phyloP scores from a whole-genome alignment of 2,797 vertebrate species.

The Clamator glandarius region DNA sequence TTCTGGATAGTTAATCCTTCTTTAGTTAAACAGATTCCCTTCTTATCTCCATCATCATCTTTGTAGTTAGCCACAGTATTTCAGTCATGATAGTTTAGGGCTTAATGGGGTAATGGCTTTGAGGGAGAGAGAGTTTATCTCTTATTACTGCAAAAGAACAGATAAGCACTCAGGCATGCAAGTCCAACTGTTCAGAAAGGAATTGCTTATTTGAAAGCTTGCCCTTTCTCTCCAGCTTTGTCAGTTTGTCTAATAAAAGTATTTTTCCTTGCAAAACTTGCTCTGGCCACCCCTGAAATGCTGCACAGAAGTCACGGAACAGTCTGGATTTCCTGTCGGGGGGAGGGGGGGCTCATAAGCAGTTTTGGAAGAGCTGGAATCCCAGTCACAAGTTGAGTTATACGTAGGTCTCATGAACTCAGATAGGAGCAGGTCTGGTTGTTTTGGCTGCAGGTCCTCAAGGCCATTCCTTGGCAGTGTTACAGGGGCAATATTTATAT shows the following conservation, averaged over 20 bases:
- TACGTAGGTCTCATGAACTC: not conserved
- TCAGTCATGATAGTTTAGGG: not conserved
- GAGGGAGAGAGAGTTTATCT: slow-evolving; percentile 35
- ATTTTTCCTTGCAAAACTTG: not conserved
- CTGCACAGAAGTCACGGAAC: not conserved
- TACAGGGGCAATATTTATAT: slow-evolving; percentile 61
- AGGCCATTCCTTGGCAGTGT: slow-evolving; percentile 45
- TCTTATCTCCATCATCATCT: not conserved
- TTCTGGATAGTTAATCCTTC: not conserved
- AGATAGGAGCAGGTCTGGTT: not conserved
- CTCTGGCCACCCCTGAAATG: not conserved
- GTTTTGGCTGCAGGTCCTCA: slow-evolving; percentile 12
- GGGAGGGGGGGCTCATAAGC: not conserved
- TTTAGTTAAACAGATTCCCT: not conserved
- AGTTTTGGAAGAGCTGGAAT: not conserved
- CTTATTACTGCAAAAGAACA: not conserved
- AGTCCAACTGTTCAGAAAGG: not conserved
- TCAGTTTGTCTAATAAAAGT: not conserved
- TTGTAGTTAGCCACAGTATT: not conserved
- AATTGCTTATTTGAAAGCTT: not conserved
- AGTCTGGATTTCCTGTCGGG: not conserved
- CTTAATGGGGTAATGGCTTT: not conserved
- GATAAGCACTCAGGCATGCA: not conserved
- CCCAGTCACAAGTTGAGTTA: not conserved
- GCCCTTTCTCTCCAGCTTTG: not conserved